Conservation (phyloP, 2,888 invertebrate genomes). For the Eristalinus aeneus region DNA sequence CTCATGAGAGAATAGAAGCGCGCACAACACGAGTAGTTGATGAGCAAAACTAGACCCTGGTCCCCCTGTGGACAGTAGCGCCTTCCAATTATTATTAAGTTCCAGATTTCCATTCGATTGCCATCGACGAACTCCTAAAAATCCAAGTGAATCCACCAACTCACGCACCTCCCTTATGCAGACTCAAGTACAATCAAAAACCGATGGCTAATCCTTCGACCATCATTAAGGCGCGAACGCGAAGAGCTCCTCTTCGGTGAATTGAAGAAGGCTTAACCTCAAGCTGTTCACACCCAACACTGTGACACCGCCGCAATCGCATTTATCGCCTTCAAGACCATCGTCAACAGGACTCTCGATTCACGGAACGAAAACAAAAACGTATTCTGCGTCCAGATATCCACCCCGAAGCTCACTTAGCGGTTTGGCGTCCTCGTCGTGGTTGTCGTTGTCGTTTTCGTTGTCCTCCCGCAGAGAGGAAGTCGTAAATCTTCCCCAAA, state of each 20-base stretch:
- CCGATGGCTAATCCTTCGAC: not conserved
- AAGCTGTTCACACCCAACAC: not conserved
- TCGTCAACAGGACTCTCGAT: not conserved
- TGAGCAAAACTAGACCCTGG: too few species aligned
- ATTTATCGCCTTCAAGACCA: not conserved
- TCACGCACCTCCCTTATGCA: not conserved
- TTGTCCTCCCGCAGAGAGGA: conserved; percentile 3
- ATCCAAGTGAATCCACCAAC: too few species aligned
- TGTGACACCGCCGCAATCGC: not conserved
- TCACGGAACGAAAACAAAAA: not conserved
- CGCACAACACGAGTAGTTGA: too few species aligned
- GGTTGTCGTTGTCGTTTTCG: not conserved
- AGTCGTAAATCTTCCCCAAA: conserved; percentile 55
- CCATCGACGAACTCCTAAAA: too few species aligned
- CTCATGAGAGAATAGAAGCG: too few species aligned
- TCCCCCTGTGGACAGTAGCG: too few species aligned
- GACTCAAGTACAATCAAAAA: not conserved
- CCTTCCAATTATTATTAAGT: too few species aligned
- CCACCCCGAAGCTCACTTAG: not conserved
- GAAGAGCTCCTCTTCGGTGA: not conserved
- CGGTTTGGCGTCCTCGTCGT: not conserved
- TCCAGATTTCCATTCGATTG: too few species aligned
- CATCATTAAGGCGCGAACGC: not conserved
- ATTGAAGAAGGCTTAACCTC: not conserved
- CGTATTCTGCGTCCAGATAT: not conserved